These are phyloP conservation scores for Menidia menidia DNA, from an alignment of 2,797 vertebrate genomes.

Conservation along the genomic window DNA sequence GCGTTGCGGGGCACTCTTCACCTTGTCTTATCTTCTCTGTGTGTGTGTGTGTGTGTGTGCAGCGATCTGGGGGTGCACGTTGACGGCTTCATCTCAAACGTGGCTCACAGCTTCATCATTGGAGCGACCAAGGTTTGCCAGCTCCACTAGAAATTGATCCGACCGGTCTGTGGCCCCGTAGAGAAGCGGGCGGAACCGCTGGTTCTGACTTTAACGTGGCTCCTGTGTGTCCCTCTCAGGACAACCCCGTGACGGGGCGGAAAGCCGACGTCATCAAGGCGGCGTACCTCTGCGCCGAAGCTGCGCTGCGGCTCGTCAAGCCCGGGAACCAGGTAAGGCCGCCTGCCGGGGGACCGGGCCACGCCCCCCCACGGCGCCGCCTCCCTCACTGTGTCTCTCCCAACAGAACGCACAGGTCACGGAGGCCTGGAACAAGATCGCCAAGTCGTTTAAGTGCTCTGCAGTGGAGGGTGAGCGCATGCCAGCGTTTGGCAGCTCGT, in stretches of 20 bases:
- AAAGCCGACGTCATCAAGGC: constrained; percentile 96
- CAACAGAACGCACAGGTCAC: constrained; percentile 95
- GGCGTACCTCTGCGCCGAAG: constrained; percentile 95
- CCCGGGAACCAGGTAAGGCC: constrained; percentile 92
- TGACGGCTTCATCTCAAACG: constrained; percentile 96
- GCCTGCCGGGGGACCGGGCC: too few species aligned
- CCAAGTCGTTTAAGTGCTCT: constrained; percentile 96
- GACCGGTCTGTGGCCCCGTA: background rate
- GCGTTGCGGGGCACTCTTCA: background rate
- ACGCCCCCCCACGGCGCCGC: too few species aligned
- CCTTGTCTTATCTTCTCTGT: background rate
- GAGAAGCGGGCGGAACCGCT: too few species aligned
- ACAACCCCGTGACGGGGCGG: constrained; percentile 88
- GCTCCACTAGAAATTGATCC: background rate
- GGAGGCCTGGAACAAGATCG: constrained; percentile 98
- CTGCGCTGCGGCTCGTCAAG: constrained; percentile 95
- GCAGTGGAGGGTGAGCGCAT: constrained; percentile 91
- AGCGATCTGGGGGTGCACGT: constrained; percentile 97
- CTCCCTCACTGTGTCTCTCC: background rate
- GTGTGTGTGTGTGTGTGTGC: constrained; percentile 32
- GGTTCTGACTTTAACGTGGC: background rate
- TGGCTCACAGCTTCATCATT: constrained; percentile 94
- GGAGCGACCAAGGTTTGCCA: constrained; percentile 89
- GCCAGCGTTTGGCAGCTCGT: background rate
- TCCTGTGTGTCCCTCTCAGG: constrained; percentile 74